phyloP scores from a whole-genome alignment of 2,113 vertebrate genomes.

The Lagopus leucura region DNA sequence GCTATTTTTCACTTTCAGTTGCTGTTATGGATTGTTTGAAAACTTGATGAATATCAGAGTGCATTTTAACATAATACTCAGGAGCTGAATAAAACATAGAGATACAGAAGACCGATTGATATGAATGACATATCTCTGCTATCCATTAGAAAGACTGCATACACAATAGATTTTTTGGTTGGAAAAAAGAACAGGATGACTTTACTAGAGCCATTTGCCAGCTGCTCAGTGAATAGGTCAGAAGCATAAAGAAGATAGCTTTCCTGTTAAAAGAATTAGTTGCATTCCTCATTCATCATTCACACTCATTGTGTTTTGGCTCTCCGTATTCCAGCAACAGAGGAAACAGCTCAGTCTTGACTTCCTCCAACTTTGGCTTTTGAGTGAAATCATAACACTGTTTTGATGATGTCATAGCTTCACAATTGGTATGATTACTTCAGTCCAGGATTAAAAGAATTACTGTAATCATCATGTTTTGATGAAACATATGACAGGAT shows the following conservation, averaged over 20 bases:
- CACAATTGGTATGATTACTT: background rate
- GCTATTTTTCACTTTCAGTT: constrained; percentile 55
- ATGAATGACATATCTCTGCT: constrained; percentile 68
- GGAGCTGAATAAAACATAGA: constrained; percentile 74
- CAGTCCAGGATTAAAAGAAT: background rate
- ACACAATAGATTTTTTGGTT: constrained; percentile 67
- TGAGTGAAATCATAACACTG: background rate
- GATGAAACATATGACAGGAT: background rate
- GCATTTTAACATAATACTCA: constrained; percentile 69
- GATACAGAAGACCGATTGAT: constrained; percentile 62
- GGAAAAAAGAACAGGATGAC: constrained; percentile 53
- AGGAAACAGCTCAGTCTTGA: background rate
- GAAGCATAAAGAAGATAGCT: constrained; percentile 37
- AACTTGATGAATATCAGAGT: constrained; percentile 69
- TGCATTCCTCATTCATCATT: constrained; percentile 32
- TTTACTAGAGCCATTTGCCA: constrained; percentile 70
- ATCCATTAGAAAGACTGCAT: constrained; percentile 69
- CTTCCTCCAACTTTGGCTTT: background rate
- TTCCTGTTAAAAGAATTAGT: constrained; percentile 26
- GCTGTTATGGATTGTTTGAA: constrained; percentile 71
- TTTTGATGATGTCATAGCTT: constrained; percentile 36
- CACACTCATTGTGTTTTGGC: background rate
- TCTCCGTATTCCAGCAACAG: background rate
- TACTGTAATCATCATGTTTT: background rate
- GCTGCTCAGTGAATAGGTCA: constrained; percentile 73